Conservation (phyloP, 30 jellyfish, hydroid and myxozoan genomes). For the Calvadosia cruxmelitensis region DNA sequence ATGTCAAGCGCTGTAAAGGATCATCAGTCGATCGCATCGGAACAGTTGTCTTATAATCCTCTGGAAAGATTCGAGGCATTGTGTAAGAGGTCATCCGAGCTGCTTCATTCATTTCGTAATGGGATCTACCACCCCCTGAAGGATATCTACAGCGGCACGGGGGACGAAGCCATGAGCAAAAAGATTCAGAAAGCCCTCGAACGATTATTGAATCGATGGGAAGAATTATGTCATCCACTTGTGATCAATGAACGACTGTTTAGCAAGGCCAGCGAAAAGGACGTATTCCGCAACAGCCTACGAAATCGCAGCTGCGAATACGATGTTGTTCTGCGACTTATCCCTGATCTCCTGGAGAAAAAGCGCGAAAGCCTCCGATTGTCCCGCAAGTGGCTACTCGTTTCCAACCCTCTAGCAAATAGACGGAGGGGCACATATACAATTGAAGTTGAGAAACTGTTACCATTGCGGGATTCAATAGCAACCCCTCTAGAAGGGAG, state of each 20-base stretch:
- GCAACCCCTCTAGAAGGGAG: not conserved
- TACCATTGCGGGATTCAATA: not conserved
- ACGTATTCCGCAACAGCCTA: constrained; percentile 29
- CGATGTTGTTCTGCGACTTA: constrained; percentile 53
- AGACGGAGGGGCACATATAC: constrained; percentile 81
- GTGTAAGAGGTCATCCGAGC: constrained; percentile 49
- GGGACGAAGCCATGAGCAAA: constrained; percentile 14
- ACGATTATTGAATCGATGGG: constrained; percentile 66
- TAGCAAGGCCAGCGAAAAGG: constrained; percentile 64
- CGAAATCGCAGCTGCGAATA: constrained; percentile 44
- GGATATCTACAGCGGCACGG: constrained; percentile 42
- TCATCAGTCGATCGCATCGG: constrained; percentile 9
- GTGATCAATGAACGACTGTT: constrained; percentile 45
- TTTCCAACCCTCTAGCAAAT: constrained; percentile 34
- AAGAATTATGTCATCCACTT: constrained; percentile 16
- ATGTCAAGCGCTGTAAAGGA: constrained; percentile 5
- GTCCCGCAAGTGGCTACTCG: constrained; percentile 71
- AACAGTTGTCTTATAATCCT: constrained; percentile 37
- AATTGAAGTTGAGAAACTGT: not conserved
- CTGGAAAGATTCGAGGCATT: constrained; percentile 57
- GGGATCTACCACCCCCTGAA: constrained; percentile 70
- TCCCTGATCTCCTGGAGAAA: constrained; percentile 78
- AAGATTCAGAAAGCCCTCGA: constrained; percentile 44
- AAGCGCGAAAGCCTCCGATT: constrained; percentile 57
- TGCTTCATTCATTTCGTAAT: constrained; percentile 39